phyloP scores from a whole-genome alignment of 2,113 vertebrate species.

The Plecotus auritus region DNA sequence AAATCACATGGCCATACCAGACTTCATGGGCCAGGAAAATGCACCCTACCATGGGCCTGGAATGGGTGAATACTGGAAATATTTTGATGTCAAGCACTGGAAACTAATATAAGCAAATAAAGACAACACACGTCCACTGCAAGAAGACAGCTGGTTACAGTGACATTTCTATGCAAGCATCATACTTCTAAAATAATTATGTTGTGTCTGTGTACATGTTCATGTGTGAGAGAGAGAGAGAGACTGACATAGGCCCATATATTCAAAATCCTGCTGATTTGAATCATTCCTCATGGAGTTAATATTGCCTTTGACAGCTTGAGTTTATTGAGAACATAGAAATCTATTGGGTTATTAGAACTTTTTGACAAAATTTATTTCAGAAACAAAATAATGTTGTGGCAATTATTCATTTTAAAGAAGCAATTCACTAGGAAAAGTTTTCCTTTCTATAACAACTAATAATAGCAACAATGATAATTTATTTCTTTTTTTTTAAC shows the following conservation, averaged over 20 bases:
- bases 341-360: constrained; percentile 11
- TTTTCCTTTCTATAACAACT: neutral
- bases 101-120: neutral
- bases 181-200: neutral
- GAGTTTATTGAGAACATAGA: neutral
- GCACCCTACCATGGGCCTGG: neutral
- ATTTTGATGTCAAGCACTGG: neutral
- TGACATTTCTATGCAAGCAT: neutral
- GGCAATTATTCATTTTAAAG: neutral
- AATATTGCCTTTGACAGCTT: neutral
- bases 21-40: neutral
- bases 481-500: neutral
- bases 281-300: neutral
- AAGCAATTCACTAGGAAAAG: neutral
- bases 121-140: neutral
- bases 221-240: neutral
- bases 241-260: neutral
- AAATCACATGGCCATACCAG: neutral
- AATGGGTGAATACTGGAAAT: neutral
- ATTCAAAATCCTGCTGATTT: neutral
- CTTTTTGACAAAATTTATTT: constrained; percentile 34
- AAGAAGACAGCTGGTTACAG: neutral
- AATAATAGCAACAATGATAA: neutral
- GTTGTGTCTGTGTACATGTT: neutral
- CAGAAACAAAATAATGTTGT: neutral